Percentiles rank a stretch among this genome's conserved stretches.
phyloP scores from a whole-genome alignment of 2,888 invertebrate species.

The Tetranychus truncatus region DNA sequence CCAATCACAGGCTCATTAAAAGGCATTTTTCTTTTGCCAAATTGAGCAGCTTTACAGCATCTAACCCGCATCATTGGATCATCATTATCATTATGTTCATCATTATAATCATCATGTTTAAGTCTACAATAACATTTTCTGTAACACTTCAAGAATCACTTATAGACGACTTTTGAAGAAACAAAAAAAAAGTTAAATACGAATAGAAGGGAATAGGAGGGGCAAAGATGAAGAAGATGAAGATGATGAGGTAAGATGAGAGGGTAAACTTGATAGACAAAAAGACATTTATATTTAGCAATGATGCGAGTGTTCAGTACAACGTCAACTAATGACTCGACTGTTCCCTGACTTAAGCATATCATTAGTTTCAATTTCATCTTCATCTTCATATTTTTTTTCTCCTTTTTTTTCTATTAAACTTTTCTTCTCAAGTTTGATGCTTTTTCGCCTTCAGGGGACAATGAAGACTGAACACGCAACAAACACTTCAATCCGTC shows the following conservation, averaged over 20 bases:
- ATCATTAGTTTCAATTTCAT: not conserved
- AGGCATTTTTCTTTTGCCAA: not conserved
- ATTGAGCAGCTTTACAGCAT: not conserved
- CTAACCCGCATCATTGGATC: not conserved
- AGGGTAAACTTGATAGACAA: not conserved
- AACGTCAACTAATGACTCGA: not conserved
- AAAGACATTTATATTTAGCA: not conserved
- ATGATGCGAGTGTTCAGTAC: not conserved
- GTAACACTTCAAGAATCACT: too few species aligned
- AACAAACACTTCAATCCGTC: constrained; percentile 1
- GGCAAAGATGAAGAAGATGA: not conserved
- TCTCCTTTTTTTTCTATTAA: too few species aligned
- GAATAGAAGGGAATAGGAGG: not conserved
- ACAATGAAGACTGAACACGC: not conserved
- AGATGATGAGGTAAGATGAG: not conserved
- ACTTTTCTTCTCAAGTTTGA: too few species aligned
- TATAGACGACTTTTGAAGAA: too few species aligned
- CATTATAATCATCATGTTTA: not conserved
- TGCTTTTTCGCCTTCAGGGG: not conserved
- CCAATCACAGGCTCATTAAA: not conserved
- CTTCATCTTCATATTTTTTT: too few species aligned
- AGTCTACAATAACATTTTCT: not conserved
- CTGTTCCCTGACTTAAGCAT: not conserved
- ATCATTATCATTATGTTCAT: not conserved
- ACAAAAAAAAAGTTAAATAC: not conserved